Evolutionary conservation across 2,797 vertebrate species (phyloP).

Genomic region (Falco columbarius): DNA sequence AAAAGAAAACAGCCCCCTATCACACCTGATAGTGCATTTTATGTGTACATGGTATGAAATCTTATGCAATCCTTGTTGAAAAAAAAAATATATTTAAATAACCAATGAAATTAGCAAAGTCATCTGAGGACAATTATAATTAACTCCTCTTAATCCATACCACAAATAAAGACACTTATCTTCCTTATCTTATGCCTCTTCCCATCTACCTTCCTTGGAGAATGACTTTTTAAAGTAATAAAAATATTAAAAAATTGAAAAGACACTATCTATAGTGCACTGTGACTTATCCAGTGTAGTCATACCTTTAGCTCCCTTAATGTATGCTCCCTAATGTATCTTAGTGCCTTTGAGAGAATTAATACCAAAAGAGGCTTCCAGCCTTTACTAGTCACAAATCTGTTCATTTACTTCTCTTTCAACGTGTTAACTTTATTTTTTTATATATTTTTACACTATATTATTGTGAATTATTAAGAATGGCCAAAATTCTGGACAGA

Average conservation of each 20-base stretch:
- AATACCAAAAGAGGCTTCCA: neutral
- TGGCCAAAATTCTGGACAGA: neutral
- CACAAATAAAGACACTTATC: neutral
- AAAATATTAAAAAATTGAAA: neutral
- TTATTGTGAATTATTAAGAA: neutral
- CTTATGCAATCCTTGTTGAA: neutral
- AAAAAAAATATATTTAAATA: neutral
- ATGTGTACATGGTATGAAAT: neutral
- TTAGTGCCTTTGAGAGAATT: neutral
- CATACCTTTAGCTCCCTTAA: neutral
- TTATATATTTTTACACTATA: neutral
- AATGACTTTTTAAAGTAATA: neutral
- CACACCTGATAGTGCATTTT: accelerated
- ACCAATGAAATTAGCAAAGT: neutral
- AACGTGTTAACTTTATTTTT: neutral
- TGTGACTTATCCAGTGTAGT: neutral
- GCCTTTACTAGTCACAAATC: neutral
- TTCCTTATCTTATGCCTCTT: neutral
- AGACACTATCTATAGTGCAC: neutral
- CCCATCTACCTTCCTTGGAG: neutral
- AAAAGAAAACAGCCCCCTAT: neutral
- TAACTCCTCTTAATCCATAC: neutral
- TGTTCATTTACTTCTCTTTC: neutral
- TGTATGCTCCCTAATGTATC: neutral
- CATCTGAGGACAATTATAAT: neutral